These are phyloP conservation scores for Polyommatus iphigenia DNA, from an alignment of 2,888 invertebrate genomes.

Conservation along the genomic window DNA sequence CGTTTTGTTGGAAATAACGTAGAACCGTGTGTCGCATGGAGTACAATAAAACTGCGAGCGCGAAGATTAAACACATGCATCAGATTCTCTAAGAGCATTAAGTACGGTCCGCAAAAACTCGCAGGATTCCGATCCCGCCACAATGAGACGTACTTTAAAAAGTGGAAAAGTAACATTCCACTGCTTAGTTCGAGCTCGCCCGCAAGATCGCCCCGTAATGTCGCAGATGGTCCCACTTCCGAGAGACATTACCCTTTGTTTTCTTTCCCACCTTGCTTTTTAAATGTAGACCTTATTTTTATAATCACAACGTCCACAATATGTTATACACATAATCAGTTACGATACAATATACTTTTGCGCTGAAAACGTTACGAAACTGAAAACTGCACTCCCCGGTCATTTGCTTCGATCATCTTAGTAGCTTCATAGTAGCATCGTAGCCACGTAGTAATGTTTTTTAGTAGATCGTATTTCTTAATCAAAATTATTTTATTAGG, in stretches of 20 bases:
- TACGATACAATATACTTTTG: slow-evolving; percentile 46
- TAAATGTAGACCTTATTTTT: slow-evolving; percentile 35
- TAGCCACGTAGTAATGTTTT: slow-evolving; percentile 34
- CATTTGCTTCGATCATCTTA: slow-evolving; percentile 38
- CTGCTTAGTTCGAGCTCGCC: slow-evolving; percentile 51
- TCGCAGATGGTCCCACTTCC: slow-evolving; percentile 70
- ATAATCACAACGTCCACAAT: slow-evolving; percentile 20
- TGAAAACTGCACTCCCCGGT: slow-evolving; percentile 56
- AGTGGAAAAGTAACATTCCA: slow-evolving; percentile 38
- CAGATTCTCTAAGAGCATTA: slow-evolving; percentile 30
- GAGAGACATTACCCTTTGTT: slow-evolving; percentile 68
- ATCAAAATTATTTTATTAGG: background rate
- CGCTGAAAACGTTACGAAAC: slow-evolving; percentile 64
- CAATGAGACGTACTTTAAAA: slow-evolving; percentile 32
- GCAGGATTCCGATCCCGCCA: slow-evolving; percentile 3
- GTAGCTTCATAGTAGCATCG: slow-evolving; percentile 37
- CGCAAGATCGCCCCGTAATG: slow-evolving; percentile 65
- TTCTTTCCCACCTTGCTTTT: slow-evolving; percentile 46
- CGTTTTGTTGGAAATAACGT: background rate
- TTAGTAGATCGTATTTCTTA: slow-evolving; percentile 7
- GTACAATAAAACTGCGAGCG: slow-evolving; percentile 20
- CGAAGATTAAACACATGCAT: slow-evolving; percentile 29
- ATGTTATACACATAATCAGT: background rate
- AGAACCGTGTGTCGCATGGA: background rate
- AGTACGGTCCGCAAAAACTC: slow-evolving; percentile 17